Base-by-base conservation (phyloP, 2,888 invertebrate genomes). In the Lithophane socia region DNA sequence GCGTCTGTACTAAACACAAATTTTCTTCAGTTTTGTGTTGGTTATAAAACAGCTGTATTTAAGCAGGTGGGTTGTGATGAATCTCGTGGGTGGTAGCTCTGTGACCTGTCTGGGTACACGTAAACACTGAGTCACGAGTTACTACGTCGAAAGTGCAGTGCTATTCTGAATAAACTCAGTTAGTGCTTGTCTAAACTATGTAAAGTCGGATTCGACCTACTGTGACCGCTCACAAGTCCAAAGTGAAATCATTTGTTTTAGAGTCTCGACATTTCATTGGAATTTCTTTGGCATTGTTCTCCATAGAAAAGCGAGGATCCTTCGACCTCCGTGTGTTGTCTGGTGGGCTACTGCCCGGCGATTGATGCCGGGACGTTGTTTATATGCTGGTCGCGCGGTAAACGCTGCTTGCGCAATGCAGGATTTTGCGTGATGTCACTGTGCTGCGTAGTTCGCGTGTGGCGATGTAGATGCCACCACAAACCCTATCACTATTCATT, bases 111-210 rank as follows among this genome's bases (percentile, higher is more conserved):
- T 75, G 21, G 29, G 18, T n/a, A 44, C 63, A 37, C 52, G 58
- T 71, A 66, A 72, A 72, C 69, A 80, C 21, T 75, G 76, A 87
- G 65, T 84, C 87, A 84, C 68, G 63, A 60, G 60, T 37, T 54
- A 67, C 63, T 65, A 52, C 63, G 24, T 56, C 42, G 0, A 64
- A 67, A 65, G 10, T 47, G n/a, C n/a, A 63, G 76, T 16, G 9
- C 13, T 77, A 83, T 83, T 79, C 77, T 67, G 77, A 10, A 44
- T 9, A 29, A 58, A 44, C 18, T 10, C 37, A 12, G 21, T 49
- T 4, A 18, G 12, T 13, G 16, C 29, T 74, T 3, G 5, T 47
- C 4, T n/a, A 44, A 16, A 21, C 21, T 60, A 60, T 29, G 9
- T 29, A 1, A 18, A 8, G 18, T 18, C 24, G 12, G 9, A 3